Percentiles rank a stretch among this genome's conserved stretches.
Conservation (phyloP, 2,113 vertebrate genomes). For the Chunga burmeisteri region DNA sequence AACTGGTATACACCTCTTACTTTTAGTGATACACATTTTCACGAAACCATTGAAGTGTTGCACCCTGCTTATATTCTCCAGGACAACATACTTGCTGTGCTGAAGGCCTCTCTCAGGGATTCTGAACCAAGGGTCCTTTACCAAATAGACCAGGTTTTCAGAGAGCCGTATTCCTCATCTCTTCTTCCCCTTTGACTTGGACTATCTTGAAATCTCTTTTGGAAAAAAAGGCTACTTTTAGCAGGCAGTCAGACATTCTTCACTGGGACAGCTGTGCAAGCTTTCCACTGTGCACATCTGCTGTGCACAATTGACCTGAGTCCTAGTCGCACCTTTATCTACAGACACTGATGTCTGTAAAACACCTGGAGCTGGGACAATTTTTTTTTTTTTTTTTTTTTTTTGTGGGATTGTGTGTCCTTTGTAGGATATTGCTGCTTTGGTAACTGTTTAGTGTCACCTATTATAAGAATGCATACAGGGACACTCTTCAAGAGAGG, state of each 20-base stretch:
- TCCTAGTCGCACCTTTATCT: not conserved
- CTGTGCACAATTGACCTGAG: not conserved
- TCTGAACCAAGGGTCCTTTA: not conserved
- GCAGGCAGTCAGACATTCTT: not conserved
- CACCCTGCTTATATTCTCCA: not conserved
- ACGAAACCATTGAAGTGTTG: not conserved
- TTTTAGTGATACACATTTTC: not conserved
- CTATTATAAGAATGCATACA: not conserved
- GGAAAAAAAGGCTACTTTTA: not conserved
- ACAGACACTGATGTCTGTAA: not conserved
- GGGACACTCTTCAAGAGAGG: not conserved
- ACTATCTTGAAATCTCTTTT: not conserved
- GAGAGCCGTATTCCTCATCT: not conserved
- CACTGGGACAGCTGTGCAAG: not conserved
- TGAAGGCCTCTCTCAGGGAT: not conserved
- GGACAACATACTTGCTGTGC: not conserved
- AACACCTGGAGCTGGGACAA: not conserved
- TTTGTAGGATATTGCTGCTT: not conserved
- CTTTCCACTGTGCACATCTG: not conserved
- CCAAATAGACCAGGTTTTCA: not conserved
- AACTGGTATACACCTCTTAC: not conserved
- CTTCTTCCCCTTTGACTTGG: not conserved
- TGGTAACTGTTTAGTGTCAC: not conserved
- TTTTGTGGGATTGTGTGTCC: not conserved
- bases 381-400: not conserved